A percentile compares a stretch with the other conserved stretches of the same genome.
These are phyloP conservation scores for Paedocypris micromegethes DNA, from an alignment of 2,797 vertebrate genomes.

Conservation along the genomic window DNA sequence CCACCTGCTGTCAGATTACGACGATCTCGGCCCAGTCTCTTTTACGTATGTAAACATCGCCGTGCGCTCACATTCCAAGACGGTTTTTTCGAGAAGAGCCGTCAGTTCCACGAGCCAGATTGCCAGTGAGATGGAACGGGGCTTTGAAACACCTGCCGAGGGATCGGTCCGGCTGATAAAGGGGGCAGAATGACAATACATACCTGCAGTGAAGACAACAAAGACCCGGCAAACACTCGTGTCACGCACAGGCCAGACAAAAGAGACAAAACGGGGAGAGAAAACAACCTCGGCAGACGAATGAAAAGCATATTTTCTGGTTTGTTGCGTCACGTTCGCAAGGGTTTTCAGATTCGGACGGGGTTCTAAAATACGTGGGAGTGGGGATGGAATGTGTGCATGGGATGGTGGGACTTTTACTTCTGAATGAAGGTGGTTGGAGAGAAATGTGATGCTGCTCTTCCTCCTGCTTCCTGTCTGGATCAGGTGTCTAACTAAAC, in stretches of 20 bases:
- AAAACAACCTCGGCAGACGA: neutral
- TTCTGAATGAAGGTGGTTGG: no score
- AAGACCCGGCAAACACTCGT: conserved; percentile 45
- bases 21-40: conserved; percentile 55
- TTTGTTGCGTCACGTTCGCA: no score
- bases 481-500: no score
- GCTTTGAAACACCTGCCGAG: conserved; percentile 54
- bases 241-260: conserved; percentile 47
- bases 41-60: conserved; percentile 65
- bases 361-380: no score
- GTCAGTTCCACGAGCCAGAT: conserved; percentile 46
- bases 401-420: no score
- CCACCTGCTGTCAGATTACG: conserved; percentile 56
- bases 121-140: conserved; percentile 38
- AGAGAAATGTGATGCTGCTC: no score
- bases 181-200: conserved; percentile 29
- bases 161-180: conserved; percentile 28
- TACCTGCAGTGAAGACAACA: conserved; percentile 53
- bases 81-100: conserved; percentile 29
- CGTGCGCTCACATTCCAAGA: conserved; percentile 41
- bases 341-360: no score
- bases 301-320: no score
- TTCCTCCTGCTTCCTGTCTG: no score
- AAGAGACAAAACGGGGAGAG: neutral
- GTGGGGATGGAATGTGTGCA: no score